phyloP scores from a whole-genome alignment of 2,113 vertebrate species.

The Hippotragus niger region DNA sequence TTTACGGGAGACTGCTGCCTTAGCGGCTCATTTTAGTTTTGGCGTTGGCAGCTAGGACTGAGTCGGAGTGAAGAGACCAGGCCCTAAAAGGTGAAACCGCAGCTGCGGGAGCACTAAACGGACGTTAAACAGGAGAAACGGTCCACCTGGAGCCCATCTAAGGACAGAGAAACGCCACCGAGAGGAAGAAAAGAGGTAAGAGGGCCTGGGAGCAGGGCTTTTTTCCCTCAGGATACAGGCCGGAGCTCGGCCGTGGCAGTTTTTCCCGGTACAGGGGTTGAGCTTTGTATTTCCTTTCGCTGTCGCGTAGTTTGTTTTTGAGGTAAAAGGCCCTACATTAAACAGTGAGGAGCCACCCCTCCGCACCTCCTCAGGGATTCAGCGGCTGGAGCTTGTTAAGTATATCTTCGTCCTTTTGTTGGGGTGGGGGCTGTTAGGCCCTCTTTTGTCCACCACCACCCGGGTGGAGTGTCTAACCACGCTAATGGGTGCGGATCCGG shows the following conservation, averaged over 20 bases:
- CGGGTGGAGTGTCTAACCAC: accelerated
- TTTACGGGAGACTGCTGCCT: background rate
- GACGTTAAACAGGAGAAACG: conserved; percentile 87
- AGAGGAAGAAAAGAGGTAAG: background rate
- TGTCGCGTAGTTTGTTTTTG: background rate
- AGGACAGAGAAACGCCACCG: background rate
- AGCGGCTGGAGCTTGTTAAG: background rate
- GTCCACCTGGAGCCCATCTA: conserved; percentile 39
- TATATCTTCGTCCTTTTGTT: background rate
- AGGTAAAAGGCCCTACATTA: background rate
- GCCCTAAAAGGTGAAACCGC: background rate
- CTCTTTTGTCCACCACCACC: background rate
- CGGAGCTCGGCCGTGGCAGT: accelerated
- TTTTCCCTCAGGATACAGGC: background rate
- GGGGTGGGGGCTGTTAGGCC: background rate
- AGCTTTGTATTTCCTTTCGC: background rate
- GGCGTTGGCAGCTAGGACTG: background rate
- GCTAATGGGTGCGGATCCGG: background rate
- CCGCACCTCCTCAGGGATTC: accelerated
- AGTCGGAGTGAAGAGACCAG: background rate
- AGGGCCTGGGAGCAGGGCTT: background rate
- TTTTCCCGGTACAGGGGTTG: background rate
- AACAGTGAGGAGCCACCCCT: background rate
- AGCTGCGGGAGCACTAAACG: background rate
- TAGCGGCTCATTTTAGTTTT: background rate